Conservation (phyloP, 2,797 vertebrate species). For the Buphagus erythrorhynchus region DNA sequence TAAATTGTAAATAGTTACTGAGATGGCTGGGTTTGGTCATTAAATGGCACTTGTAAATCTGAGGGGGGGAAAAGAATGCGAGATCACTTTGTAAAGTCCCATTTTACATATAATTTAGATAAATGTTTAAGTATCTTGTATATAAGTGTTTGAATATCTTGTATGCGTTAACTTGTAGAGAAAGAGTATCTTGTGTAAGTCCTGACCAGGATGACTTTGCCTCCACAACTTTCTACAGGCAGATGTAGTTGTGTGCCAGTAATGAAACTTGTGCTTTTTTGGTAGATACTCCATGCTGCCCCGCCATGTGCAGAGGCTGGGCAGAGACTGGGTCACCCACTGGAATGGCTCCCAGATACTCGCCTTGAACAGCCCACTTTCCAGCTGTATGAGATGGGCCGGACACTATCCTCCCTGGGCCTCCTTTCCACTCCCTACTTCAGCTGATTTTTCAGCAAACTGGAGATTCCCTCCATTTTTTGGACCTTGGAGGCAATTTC, state of each 20-base stretch:
- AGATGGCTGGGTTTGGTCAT: not conserved
- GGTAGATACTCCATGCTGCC: slow-evolving; percentile 87
- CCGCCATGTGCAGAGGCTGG: slow-evolving; percentile 79
- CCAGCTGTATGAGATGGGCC: slow-evolving; percentile 70
- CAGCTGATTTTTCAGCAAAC: slow-evolving; percentile 55
- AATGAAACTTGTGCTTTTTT: slow-evolving; percentile 15
- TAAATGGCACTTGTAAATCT: not conserved
- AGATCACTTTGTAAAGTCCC: not conserved
- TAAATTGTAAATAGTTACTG: not conserved
- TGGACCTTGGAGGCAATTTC: slow-evolving; percentile 58
- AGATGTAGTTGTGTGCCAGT: not conserved
- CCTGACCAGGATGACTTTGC: not conserved
- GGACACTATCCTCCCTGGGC: slow-evolving; percentile 66
- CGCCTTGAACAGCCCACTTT: slow-evolving; percentile 62
- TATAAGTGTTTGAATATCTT: not conserved
- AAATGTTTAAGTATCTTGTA: not conserved
- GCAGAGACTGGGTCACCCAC: slow-evolving; percentile 74
- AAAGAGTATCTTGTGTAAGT: not conserved
- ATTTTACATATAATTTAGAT: not conserved
- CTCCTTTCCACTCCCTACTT: slow-evolving; percentile 50
- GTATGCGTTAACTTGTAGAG: not conserved
- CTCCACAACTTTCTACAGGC: not conserved
- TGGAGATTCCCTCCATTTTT: slow-evolving; percentile 65
- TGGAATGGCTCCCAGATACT: slow-evolving; percentile 66
- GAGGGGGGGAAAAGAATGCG: not conserved